A percentile compares a stretch with the other conserved stretches of the same genome.
Conservation (phyloP, 2,113 vertebrate genomes). For the Phrynosoma platyrhinos region DNA sequence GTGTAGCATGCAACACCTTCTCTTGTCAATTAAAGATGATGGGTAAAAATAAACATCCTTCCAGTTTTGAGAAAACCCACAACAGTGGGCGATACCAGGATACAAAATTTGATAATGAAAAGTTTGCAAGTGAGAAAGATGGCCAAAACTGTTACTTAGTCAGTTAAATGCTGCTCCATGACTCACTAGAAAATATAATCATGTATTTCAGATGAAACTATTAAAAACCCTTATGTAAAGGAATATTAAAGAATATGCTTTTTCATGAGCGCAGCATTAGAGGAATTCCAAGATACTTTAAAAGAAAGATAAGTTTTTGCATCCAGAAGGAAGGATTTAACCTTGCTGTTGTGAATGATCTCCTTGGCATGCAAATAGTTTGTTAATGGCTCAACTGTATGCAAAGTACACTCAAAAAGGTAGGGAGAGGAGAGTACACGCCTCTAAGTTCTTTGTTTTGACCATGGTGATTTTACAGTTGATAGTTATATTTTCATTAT, state of each 20-base stretch:
- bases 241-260: conserved; percentile 11
- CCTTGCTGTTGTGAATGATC: not conserved
- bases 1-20: no score
- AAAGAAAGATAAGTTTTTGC: conserved; percentile 40
- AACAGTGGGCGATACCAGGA: not conserved
- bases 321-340: conserved; percentile 20
- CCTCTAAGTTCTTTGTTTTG: not conserved
- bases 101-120: not conserved
- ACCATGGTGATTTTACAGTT: not conserved
- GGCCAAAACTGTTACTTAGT: not conserved
- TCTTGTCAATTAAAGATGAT: no score
- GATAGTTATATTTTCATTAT: not conserved
- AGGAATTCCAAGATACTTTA: conserved; percentile 26
- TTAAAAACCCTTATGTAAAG: not conserved
- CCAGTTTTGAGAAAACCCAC: not conserved
- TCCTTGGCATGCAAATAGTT: conserved; percentile 9
- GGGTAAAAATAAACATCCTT: not conserved
- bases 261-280: conserved; percentile 12
- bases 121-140: not conserved
- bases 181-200: not conserved
- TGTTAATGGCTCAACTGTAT: not conserved
- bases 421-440: not conserved
- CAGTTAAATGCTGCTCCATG: not conserved
- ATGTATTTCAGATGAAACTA: conserved; percentile 32
- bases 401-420: not conserved